These are phyloP conservation scores for Tragelaphus scriptus DNA, from an alignment of 2,113 vertebrate species.

Conservation along the genomic window DNA sequence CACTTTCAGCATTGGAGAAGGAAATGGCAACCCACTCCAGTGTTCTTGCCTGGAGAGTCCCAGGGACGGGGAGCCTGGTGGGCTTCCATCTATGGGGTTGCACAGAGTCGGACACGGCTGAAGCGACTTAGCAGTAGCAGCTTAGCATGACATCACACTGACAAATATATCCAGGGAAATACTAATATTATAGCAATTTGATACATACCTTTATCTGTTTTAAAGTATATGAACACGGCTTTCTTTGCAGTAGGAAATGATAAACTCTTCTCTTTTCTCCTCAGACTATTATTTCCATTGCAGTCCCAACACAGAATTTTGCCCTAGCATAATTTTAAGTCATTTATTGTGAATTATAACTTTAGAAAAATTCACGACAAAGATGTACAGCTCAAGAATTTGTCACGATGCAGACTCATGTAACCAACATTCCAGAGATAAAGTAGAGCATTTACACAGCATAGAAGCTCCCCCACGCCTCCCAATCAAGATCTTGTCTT, in stretches of 20 bases:
- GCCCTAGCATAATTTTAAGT: neutral
- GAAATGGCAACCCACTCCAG: too few species aligned
- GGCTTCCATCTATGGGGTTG: too few species aligned
- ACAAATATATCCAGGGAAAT: neutral
- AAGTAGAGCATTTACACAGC: neutral
- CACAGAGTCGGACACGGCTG: too few species aligned
- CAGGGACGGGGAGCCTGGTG: too few species aligned
- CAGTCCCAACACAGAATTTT: neutral
- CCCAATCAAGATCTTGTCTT: neutral
- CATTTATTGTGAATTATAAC: neutral
- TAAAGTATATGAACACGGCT: neutral
- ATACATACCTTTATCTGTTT: neutral
- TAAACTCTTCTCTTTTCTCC: neutral
- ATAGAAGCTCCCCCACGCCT: neutral
- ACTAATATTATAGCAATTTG: neutral
- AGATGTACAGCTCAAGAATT: neutral
- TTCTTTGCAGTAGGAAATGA: neutral
- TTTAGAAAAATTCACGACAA: neutral
- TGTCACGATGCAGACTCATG: neutral
- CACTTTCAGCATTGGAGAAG: too few species aligned
- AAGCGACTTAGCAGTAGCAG: too few species aligned
- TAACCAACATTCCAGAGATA: neutral
- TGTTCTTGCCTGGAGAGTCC: too few species aligned
- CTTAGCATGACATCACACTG: neutral
- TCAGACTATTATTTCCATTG: neutral